Conservation (phyloP, 2,113 vertebrate genomes). For the Tympanuchus pallidicinctus region DNA sequence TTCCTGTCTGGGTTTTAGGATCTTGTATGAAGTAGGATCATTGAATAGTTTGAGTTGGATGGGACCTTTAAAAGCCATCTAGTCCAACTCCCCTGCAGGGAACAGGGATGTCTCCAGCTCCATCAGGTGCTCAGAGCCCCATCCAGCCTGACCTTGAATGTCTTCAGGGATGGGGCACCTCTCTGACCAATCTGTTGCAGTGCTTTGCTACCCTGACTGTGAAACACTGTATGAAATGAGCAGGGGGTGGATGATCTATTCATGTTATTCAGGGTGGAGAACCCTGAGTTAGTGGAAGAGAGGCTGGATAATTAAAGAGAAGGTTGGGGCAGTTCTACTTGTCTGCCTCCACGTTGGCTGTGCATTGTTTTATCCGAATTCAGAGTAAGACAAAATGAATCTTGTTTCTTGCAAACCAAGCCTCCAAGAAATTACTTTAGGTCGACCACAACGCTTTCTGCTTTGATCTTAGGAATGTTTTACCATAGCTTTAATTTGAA, state of each 20-base stretch:
- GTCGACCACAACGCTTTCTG: neutral
- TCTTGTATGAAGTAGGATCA: neutral
- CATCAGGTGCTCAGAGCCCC: neutral
- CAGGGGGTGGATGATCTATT: neutral
- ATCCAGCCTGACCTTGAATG: neutral
- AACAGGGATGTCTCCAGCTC: neutral
- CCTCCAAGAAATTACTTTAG: neutral
- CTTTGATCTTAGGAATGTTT: neutral
- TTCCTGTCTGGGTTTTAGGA: neutral
- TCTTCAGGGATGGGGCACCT: neutral
- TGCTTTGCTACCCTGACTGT: neutral
- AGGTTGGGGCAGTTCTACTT: neutral
- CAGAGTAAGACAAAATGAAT: neutral
- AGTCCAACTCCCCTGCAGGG: neutral
- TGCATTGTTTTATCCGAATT: neutral
- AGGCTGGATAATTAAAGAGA: neutral
- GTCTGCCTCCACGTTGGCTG: neutral
- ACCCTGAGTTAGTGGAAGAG: neutral
- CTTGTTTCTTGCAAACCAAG: neutral
- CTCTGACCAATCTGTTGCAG: neutral
- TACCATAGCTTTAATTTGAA: neutral
- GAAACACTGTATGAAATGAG: neutral
- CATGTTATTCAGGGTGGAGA: neutral
- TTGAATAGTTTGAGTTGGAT: neutral
- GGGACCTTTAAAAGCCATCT: neutral